Evolutionary conservation across 2,888 invertebrate species (phyloP), one percentile per base, ranked within the genome.

Genomic region (Stenurella melanura): DNA sequence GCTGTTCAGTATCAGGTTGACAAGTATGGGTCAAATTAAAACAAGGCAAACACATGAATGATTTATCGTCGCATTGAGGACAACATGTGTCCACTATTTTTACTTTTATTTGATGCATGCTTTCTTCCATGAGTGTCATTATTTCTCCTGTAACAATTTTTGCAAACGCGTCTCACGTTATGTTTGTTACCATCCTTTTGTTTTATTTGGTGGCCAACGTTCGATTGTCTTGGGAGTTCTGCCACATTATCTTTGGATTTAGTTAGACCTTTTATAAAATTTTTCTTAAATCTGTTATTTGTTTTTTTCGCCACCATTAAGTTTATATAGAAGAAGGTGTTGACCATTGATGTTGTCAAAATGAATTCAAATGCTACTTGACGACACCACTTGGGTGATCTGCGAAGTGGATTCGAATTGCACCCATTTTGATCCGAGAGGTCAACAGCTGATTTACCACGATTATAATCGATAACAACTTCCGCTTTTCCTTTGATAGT

Each of bases 381-480:
- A 15, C 61, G 11, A 26, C 19, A 72, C 63, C 63, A 72, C n/a
- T 72, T 63, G 10, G 63, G 9, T 21, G 42, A 42, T 63, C 63
- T 38, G 3, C 72, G 61, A 72, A 63, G 72, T 12, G 72, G 61
- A 63, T 72, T 72, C 0, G 72, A 72, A 26, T 72, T 10, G 60
- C 7, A 21, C 61, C 54, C 61, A 72, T n/a, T 61, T 72, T 61
- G 72, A n/a, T 72, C 63, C 1, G 61, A 72, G n/a, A 72, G 34
- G 21, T 63, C 72, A 5, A 72, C 63, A n/a, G 63, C 63, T n/a
- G 54, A 15, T 50, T 73, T 73, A 17, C 73, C 73, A n/a, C 54
- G 19, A 30, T 73, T 67, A 38, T 73, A 73, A 58, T 73, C 73
- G 30, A 67, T 42, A 7, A 73, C 61, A 26, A 73, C 66, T n/a